These are phyloP conservation scores for Propithecus perrieri DNA, from an alignment of 2,797 vertebrate species.

Conservation along the genomic window DNA sequence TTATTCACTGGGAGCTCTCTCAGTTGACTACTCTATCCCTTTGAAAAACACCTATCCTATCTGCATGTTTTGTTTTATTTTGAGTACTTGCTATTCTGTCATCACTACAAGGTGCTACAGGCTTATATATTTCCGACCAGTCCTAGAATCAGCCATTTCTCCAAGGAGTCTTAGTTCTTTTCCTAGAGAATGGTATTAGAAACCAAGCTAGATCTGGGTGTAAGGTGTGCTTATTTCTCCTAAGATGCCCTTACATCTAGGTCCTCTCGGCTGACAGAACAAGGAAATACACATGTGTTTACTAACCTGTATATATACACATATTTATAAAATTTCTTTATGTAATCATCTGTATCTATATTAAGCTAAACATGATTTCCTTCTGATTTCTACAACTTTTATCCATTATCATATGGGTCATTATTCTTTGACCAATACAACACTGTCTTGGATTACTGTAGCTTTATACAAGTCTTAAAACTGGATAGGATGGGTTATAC, in stretches of 20 bases:
- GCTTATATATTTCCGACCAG: not conserved
- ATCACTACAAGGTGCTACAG: not conserved
- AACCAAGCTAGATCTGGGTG: not conserved
- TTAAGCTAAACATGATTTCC: not conserved
- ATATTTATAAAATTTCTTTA: not conserved
- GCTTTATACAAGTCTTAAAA: not conserved
- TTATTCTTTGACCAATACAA: not conserved
- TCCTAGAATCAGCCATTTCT: not conserved
- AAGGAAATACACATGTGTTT: not conserved
- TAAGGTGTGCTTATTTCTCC: not conserved
- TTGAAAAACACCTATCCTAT: not conserved
- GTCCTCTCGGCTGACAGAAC: not conserved
- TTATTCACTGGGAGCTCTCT: not conserved
- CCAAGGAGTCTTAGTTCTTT: not conserved
- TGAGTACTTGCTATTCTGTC: not conserved
- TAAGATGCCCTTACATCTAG: not conserved
- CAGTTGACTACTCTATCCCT: not conserved
- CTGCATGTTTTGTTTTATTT: not conserved
- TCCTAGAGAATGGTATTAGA: not conserved
- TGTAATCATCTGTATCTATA: not conserved
- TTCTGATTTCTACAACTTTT: not conserved
- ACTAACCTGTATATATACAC: not conserved
- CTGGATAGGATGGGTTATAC: not conserved
- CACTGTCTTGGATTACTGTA: not conserved
- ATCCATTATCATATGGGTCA: not conserved